Conservation (phyloP, 2,113 vertebrate genomes). For the Bubo scandiacus region DNA sequence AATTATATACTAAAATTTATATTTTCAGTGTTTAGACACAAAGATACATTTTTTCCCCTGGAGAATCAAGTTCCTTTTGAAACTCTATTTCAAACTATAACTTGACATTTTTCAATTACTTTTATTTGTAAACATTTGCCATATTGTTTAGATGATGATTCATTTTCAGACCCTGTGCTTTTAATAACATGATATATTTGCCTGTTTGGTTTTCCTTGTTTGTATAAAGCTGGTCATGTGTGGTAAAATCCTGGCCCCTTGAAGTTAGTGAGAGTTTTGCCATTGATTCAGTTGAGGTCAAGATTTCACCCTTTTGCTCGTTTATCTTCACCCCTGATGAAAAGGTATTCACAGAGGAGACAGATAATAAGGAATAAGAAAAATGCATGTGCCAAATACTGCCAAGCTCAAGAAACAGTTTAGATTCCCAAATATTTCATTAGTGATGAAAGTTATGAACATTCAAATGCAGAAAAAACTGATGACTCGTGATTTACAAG, state of each 20-base stretch:
- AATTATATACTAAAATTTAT: neutral
- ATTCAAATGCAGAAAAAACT: neutral
- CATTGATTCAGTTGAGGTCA: neutral
- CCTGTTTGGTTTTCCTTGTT: neutral
- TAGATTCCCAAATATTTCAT: neutral
- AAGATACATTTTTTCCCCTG: neutral
- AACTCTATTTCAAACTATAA: neutral
- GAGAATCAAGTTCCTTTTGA: neutral
- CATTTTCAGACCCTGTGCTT: neutral
- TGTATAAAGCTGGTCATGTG: neutral
- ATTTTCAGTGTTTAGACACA: neutral
- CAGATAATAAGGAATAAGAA: neutral
- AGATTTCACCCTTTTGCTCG: neutral
- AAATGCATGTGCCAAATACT: neutral
- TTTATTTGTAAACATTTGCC: neutral
- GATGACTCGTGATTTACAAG: neutral
- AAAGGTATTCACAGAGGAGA: neutral
- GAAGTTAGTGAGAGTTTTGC: neutral
- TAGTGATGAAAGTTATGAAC: neutral
- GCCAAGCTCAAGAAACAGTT: neutral
- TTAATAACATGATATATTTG: neutral
- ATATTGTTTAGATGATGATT: neutral
- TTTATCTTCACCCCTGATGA: neutral
- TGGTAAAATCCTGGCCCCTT: neutral
- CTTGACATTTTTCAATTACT: neutral